Conservation (phyloP, 2,113 vertebrate species). For the Paratilapia polleni region DNA sequence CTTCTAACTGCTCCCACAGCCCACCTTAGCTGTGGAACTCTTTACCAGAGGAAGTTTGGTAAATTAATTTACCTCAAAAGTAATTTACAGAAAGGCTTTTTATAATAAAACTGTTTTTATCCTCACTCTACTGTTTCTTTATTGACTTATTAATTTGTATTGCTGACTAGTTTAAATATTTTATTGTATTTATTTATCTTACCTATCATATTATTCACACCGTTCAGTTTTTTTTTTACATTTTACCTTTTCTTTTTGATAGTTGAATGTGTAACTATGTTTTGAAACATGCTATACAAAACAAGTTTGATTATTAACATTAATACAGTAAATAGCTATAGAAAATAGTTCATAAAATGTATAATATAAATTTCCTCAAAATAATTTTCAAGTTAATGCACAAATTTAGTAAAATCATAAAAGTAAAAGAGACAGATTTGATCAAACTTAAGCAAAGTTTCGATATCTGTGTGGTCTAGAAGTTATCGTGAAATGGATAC, state of each 20-base stretch:
- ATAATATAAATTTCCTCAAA: neutral
- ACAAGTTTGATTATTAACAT: neutral
- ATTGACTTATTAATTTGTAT: too few relatives aligned
- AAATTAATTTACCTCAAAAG: too few relatives aligned
- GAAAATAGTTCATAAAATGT: neutral
- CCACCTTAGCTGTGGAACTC: neutral
- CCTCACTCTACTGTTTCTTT: too few relatives aligned
- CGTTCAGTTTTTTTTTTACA: neutral
- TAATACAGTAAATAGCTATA: too few relatives aligned
- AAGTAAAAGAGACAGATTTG: neutral
- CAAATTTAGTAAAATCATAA: neutral
- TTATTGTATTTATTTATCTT: too few relatives aligned
- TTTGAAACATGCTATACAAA: too few relatives aligned
- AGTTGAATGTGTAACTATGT: too few relatives aligned
- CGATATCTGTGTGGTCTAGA: conserved; percentile 43
- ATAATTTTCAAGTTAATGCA: neutral
- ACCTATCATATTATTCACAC: too few relatives aligned
- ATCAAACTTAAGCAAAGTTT: neutral
- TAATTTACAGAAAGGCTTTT: too few relatives aligned
- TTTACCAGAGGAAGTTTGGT: neutral
- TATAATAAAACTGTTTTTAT: too few relatives aligned
- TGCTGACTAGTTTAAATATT: too few relatives aligned
- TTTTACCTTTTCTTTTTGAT: neutral
- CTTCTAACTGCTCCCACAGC: neutral
- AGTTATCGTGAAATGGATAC: conserved; percentile 78